phyloP scores from a whole-genome alignment of 1,140 invertebrate genomes.

The Adelges cooleyi region DNA sequence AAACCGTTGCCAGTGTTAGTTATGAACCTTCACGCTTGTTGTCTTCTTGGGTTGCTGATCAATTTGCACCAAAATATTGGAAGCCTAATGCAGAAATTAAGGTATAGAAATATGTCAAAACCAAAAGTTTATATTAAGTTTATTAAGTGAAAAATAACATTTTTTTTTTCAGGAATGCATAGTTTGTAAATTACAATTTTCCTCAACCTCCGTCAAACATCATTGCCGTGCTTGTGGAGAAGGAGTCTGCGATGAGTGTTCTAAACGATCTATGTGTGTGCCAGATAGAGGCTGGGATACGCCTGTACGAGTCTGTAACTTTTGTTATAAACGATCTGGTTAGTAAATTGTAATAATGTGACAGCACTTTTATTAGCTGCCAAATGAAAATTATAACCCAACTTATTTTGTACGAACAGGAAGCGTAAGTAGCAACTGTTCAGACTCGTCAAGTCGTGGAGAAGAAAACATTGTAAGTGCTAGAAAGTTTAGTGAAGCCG shows the following conservation, averaged over 20 bases:
- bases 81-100: slow-evolving; percentile 62
- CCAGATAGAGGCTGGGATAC: slow-evolving; percentile 52
- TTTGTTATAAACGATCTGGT: slow-evolving; percentile 40
- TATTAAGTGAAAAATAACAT: slow-evolving; percentile 18
- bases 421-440: slow-evolving; percentile 18
- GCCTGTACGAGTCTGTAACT: slow-evolving; percentile 56
- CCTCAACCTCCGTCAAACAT: slow-evolving; percentile 50
- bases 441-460: slow-evolving; percentile 13
- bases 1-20: slow-evolving; percentile 54
- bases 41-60: slow-evolving; percentile 62
- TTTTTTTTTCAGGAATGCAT: slow-evolving; percentile 45
- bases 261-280: slow-evolving; percentile 47
- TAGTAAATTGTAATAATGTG: neutral
- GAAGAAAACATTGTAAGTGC: slow-evolving; percentile 45
- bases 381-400: neutral
- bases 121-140: neutral
- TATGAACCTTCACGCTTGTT: slow-evolving; percentile 57
- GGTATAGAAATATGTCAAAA: slow-evolving; percentile 32
- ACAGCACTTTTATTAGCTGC: neutral
- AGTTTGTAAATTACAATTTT: slow-evolving; percentile 49
- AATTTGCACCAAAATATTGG: slow-evolving; percentile 71
- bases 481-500: slow-evolving; percentile 51
- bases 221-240: slow-evolving; percentile 68
- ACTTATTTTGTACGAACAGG: neutral
- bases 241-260: slow-evolving; percentile 57